A percentile compares a stretch with the other conserved stretches of the same genome.
Conservation (phyloP, 2,888 invertebrate genomes). For the Lymantria monacha region DNA sequence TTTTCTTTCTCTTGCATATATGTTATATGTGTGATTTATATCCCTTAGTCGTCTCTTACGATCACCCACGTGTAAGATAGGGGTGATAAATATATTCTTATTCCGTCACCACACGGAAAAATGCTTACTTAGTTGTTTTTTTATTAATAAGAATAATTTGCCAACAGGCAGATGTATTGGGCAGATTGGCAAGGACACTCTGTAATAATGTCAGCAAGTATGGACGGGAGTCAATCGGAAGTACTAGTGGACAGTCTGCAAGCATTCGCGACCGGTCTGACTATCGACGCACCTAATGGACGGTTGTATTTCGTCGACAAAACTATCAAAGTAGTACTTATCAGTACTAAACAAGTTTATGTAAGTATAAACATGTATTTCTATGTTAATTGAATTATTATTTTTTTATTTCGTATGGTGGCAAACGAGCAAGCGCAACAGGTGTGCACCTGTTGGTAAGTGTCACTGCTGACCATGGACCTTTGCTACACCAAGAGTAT, state of each 20-base stretch:
- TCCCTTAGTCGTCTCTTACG: no score
- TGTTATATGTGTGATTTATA: no score
- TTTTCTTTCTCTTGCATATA: no score
- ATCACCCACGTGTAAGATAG: no score
- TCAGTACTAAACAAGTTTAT: constrained; percentile 86
- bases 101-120: no score
- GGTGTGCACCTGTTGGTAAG: no score
- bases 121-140: no score
- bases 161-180: constrained; percentile 91
- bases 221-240: constrained; percentile 89
- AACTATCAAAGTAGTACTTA: constrained; percentile 83
- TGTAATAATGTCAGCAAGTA: constrained; percentile 89
- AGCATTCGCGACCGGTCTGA: constrained; percentile 92
- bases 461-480: no score
- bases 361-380: constrained; percentile 54
- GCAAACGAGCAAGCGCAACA: neutral
- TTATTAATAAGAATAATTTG: no score
- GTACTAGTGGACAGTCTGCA: constrained; percentile 85
- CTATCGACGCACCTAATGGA: constrained; percentile 89
- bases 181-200: constrained; percentile 91
- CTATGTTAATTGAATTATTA: neutral
- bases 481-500: no score
- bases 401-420: neutral
- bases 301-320: constrained; percentile 94
- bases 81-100: no score